These are phyloP conservation scores for Leptinotarsa lineolata DNA, from an alignment of 1,140 invertebrate genomes.

Conservation along the genomic window DNA sequence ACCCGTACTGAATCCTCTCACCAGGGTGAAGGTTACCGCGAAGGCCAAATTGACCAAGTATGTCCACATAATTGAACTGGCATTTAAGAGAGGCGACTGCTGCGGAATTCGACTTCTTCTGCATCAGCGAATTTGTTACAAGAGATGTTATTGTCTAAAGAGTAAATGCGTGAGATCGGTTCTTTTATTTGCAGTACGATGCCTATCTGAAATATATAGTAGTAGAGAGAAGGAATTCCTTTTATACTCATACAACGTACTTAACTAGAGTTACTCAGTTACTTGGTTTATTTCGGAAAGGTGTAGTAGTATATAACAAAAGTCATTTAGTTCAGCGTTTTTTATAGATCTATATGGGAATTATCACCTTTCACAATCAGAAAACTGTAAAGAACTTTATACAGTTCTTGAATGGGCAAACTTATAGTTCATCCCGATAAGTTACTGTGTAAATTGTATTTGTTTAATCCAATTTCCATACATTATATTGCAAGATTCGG, in stretches of 20 bases:
- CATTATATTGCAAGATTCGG: too few relatives aligned
- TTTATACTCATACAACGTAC: neutral
- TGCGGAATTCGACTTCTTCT: neutral
- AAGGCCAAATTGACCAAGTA: slow-evolving; percentile 24
- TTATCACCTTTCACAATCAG: too few relatives aligned
- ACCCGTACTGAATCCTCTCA: slow-evolving; percentile 17
- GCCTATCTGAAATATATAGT: neutral
- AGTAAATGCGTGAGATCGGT: slow-evolving; percentile 1
- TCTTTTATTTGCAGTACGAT: slow-evolving; percentile 7
- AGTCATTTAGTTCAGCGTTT: too few relatives aligned
- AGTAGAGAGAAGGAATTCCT: neutral
- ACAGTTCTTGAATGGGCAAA: too few relatives aligned
- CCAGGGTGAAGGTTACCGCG: slow-evolving; percentile 21
- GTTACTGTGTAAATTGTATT: too few relatives aligned
- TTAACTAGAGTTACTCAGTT: neutral
- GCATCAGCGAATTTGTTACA: slow-evolving; percentile 5
- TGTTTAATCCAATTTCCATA: too few relatives aligned
- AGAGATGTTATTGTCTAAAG: slow-evolving; percentile 15
- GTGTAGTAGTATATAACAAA: neutral
- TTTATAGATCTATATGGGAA: too few relatives aligned
- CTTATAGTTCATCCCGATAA: too few relatives aligned
- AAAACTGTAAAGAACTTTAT: too few relatives aligned
- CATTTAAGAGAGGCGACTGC: slow-evolving; percentile 5
- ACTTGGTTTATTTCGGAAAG: neutral
- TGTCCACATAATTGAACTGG: slow-evolving; percentile 8